phyloP scores from a whole-genome alignment of 2,888 invertebrate genomes.

The Chymomyza procnemis region DNA sequence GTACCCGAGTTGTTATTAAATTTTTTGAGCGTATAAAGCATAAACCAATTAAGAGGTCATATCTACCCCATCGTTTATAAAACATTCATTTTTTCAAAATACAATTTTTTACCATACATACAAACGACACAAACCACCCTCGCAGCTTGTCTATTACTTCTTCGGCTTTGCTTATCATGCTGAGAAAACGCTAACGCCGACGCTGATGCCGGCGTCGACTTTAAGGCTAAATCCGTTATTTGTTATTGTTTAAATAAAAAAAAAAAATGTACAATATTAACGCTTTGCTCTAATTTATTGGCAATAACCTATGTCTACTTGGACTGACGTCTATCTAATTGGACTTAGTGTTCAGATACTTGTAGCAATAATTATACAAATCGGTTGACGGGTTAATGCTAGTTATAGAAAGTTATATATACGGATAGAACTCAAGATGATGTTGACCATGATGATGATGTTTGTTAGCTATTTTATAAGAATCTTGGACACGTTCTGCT shows the following conservation, averaged over 20 bases:
- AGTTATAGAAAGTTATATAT: neutral
- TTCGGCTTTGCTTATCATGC: slow-evolving; percentile 43
- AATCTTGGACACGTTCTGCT: neutral
- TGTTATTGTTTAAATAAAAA: slow-evolving; percentile 50
- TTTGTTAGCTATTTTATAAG: neutral
- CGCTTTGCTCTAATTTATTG: neutral
- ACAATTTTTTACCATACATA: too few relatives aligned
- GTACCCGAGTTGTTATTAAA: too few relatives aligned
- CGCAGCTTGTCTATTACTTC: slow-evolving; percentile 18
- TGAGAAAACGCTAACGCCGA: slow-evolving; percentile 39
- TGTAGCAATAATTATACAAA: neutral
- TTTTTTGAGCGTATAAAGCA: too few relatives aligned
- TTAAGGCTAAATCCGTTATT: slow-evolving; percentile 2
- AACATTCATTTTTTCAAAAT: too few relatives aligned
- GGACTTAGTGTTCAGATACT: neutral
- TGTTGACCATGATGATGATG: neutral
- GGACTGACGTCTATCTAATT: neutral
- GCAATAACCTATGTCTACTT: neutral
- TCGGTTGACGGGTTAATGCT: neutral
- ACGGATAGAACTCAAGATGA: neutral
- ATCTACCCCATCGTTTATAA: too few relatives aligned
- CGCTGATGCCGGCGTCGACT: slow-evolving; percentile 11
- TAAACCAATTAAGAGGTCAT: too few relatives aligned
- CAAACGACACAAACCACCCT: slow-evolving; percentile 3
- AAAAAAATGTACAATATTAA: slow-evolving; percentile 24